Evolutionary conservation across 2,797 vertebrate genomes (phyloP).

Genomic region (Tokudaia tokunoshimensis): DNA sequence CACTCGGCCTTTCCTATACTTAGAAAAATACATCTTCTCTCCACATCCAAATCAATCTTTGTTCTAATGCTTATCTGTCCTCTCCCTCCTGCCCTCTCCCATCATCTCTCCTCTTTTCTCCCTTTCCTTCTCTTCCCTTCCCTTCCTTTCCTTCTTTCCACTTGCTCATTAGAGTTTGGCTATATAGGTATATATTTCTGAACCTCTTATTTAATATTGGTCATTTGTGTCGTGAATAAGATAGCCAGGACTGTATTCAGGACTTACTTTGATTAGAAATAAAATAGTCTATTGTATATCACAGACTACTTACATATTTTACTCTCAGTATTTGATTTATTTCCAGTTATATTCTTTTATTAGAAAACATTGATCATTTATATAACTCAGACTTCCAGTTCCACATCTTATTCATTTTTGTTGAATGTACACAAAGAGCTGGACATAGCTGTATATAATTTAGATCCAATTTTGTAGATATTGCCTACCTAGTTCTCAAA

Average conservation of each 20-base stretch:
- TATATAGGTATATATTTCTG: neutral
- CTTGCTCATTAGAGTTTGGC: neutral
- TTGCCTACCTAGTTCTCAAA: neutral
- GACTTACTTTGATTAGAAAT: neutral
- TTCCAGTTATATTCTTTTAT: constrained; percentile 18
- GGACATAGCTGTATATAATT: neutral
- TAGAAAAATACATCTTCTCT: neutral
- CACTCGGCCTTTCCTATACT: neutral
- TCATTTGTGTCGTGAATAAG: neutral
- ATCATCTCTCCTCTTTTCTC: no score
- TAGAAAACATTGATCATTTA: neutral
- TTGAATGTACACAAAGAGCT: neutral
- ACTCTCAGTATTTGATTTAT: neutral
- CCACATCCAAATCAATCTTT: neutral
- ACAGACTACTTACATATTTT: neutral
- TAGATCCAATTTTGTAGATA: neutral
- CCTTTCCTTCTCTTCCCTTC: neutral
- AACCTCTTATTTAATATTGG: neutral
- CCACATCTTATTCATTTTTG: neutral
- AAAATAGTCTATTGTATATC: neutral
- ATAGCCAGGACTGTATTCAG: neutral
- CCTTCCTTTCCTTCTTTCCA: neutral
- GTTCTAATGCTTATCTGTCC: neutral
- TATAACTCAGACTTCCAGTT: neutral
- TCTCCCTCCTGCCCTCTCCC: no score